Percentiles rank a stretch among this genome's conserved stretches.
These are phyloP conservation scores for Tachycineta bicolor DNA, from an alignment of 2,113 vertebrate genomes.

Conservation along the genomic window DNA sequence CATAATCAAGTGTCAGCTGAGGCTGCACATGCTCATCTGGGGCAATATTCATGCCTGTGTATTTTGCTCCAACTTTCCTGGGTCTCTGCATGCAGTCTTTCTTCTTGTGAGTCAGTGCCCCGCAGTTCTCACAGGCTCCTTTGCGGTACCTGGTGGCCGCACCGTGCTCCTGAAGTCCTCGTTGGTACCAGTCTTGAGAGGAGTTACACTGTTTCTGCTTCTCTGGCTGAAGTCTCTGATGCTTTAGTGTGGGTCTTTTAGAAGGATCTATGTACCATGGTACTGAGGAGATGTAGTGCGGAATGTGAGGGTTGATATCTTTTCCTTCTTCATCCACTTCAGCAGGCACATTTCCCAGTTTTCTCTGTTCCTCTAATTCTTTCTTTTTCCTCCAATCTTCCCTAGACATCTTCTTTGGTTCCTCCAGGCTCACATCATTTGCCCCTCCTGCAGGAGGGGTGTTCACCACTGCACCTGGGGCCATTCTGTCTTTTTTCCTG, in stretches of 20 bases:
- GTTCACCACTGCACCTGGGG: background rate
- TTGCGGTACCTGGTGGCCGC: slow-evolving; percentile 87
- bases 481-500: background rate
- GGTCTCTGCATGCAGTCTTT: slow-evolving; percentile 97
- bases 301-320: slow-evolving; percentile 97
- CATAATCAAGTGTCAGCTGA: slow-evolving; percentile 86
- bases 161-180: slow-evolving; percentile 87
- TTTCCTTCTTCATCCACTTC: slow-evolving; percentile 98
- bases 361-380: slow-evolving; percentile 94
- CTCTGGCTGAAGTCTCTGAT: slow-evolving; percentile 92
- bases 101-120: slow-evolving; percentile 91
- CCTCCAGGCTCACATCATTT: slow-evolving; percentile 86
- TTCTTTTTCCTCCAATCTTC: slow-evolving; percentile 99
- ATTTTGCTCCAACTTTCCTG: slow-evolving; percentile 91
- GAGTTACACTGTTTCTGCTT: slow-evolving; percentile 72
- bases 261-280: slow-evolving; percentile 98
- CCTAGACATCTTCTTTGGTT: slow-evolving; percentile 95
- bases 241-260: slow-evolving; percentile 94
- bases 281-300: slow-evolving; percentile 96
- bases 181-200: slow-evolving; percentile 91
- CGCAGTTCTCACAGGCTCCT: slow-evolving; percentile 96
- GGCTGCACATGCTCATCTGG: slow-evolving; percentile 90
- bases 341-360: slow-evolving; percentile 93
- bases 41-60: slow-evolving; percentile 87
- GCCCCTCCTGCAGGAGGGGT: slow-evolving; percentile 50